A percentile compares a stretch with the other conserved stretches of the same genome.
Conservation (phyloP, 1,140 invertebrate species). For the Sarcophaga bullata region DNA sequence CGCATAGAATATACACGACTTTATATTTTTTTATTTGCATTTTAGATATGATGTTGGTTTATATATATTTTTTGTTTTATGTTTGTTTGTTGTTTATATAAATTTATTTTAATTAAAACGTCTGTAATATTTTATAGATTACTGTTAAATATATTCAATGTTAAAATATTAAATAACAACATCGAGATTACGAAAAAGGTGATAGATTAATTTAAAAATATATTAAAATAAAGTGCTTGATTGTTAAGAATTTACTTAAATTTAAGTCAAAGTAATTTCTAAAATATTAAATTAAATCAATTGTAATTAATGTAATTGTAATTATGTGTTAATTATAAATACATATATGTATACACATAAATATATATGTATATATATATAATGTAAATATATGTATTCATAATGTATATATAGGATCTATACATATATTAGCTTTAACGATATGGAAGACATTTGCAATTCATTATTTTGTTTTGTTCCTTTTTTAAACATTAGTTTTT, state of each 20-base stretch:
- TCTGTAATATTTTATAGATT: neutral
- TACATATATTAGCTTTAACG: conserved; percentile 55
- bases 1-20: neutral
- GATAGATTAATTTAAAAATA: conserved; percentile 27
- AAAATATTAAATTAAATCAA: conserved; percentile 12
- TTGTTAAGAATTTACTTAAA: neutral
- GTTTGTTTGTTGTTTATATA: conserved; percentile 11
- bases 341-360: neutral
- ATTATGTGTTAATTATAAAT: neutral
- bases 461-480: conserved; percentile 45
- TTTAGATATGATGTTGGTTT: conserved; percentile 5
- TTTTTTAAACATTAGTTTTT: conserved; percentile 19
- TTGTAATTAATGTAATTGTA: neutral
- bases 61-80: neutral
- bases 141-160: neutral
- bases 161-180: conserved; percentile 33
- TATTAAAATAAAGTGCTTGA: conserved; percentile 15
- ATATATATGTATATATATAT: too few species aligned
- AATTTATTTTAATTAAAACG: neutral
- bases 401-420: conserved; percentile 44
- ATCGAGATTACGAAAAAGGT: conserved; percentile 35
- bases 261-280: conserved; percentile 7
- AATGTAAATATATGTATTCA: too few species aligned
- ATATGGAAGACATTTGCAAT: conserved; percentile 64
- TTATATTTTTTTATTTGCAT: conserved; percentile 10